Evolutionary conservation across 2,797 vertebrate species (phyloP).

Genomic region (Linurgus olivaceus): DNA sequence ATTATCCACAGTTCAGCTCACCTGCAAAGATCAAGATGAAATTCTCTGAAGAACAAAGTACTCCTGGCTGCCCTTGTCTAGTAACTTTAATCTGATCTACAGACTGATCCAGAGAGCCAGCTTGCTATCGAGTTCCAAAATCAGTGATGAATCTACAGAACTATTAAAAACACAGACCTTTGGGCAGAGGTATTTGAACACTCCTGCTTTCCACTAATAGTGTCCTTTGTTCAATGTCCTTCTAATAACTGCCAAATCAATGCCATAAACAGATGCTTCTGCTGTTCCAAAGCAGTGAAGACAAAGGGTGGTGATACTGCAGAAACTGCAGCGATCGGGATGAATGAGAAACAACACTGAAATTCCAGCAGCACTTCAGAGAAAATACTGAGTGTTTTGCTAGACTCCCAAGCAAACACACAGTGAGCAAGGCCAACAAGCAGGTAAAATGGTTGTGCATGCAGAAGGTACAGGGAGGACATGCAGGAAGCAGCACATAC

Average conservation of each 20-base stretch:
- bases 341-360: background rate
- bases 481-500: background rate
- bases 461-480: background rate
- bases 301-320: background rate
- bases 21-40: background rate
- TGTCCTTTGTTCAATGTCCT: background rate
- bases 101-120: background rate
- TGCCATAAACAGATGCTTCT: background rate
- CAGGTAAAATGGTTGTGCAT: background rate
- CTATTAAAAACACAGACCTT: background rate
- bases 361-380: background rate
- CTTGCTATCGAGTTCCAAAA: background rate
- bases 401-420: background rate
- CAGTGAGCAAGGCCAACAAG: background rate
- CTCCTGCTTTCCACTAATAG: background rate
- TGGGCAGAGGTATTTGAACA: background rate
- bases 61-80: background rate
- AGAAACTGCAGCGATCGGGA: background rate
- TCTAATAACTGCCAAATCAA: conserved; percentile 24
- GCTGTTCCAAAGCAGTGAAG: background rate
- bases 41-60: background rate
- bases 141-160: background rate
- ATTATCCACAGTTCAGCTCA: background rate
- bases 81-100: background rate
- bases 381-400: background rate